phyloP scores from a whole-genome alignment of 2,797 vertebrate species.

The Podargus strigoides region DNA sequence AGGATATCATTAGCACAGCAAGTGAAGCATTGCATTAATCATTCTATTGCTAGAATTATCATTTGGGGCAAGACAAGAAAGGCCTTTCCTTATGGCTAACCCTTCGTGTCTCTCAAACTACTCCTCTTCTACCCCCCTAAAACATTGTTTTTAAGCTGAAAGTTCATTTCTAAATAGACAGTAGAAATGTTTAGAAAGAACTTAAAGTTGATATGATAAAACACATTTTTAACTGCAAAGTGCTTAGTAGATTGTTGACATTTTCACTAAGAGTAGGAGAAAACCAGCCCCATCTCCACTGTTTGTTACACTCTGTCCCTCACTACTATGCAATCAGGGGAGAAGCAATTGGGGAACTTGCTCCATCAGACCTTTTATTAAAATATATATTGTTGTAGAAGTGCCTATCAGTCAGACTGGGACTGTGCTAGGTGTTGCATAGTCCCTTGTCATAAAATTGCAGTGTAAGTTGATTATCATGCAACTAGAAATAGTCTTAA shows the following conservation, averaged over 20 bases:
- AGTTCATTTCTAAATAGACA: not conserved
- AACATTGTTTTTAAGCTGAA: not conserved
- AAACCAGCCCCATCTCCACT: not conserved
- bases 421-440: not conserved
- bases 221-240: not conserved
- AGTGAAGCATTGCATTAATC: slow-evolving; percentile 14
- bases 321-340: not conserved
- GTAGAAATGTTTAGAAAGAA: not conserved
- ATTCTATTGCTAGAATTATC: not conserved
- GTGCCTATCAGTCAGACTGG: not conserved
- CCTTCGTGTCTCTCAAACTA: not conserved
- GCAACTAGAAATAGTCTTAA: not conserved
- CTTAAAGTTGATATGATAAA: not conserved
- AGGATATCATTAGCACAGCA: not conserved
- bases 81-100: not conserved
- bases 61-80: slow-evolving; percentile 14
- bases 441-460: not conserved
- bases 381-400: not conserved
- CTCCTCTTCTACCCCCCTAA: not conserved
- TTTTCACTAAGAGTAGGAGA: not conserved
- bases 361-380: not conserved
- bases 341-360: not conserved
- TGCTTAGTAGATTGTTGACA: not conserved
- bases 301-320: not conserved
- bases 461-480: not conserved